Evolutionary conservation across 2,888 invertebrate genomes (phyloP), one percentile per base, ranked within the genome.

Genomic region (Acleris literana): DNA sequence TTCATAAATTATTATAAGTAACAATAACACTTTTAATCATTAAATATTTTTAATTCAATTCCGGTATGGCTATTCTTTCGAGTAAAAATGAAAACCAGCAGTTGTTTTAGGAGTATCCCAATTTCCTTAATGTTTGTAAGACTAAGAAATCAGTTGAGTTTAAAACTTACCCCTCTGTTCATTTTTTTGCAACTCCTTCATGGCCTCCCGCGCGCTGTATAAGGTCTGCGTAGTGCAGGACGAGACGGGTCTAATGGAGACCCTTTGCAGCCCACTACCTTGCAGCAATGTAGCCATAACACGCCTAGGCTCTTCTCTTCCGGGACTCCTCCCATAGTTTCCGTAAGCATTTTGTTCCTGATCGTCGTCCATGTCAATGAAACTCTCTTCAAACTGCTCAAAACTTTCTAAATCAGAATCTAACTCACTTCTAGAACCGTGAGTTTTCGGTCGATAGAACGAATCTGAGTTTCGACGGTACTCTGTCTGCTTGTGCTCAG

Each of bases 291-390:
- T 76, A 0, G 93, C 82, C 53, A 89, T 76, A 1, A 92, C 92
- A 72, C 84, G 83, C 68, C 82, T 88, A 0, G 92, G 90, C 59
- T 85, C 84, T 0, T 88, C 87, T 69, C 77, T 81, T 17, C 88
- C 87, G n/a, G 87, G 83, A 59, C 83, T 86, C 61, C 75, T 81
- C 60, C 81, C 77, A 68, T 85, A 87, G 29, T 83, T 82, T 20
- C 81, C 80, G 22, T 86, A 79, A 5, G 81, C 66, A 44, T 77
- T 74, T 2, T 86, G 85, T 46, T 90, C 90, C 51, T 86, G 82
- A 69, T 91, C 91, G 11, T 87, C 88, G 63, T 92, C 92, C 46
- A 91, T 89, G 69, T 92, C 92, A n/a, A 92, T 76, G 25, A 92
- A 85, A 51, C 85, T 83, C 63, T 91, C 91, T 64, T 90, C 90